These are phyloP conservation scores for Pseudocheirus occidentalis DNA, from an alignment of 2,797 vertebrate genomes.

Conservation along the genomic window DNA sequence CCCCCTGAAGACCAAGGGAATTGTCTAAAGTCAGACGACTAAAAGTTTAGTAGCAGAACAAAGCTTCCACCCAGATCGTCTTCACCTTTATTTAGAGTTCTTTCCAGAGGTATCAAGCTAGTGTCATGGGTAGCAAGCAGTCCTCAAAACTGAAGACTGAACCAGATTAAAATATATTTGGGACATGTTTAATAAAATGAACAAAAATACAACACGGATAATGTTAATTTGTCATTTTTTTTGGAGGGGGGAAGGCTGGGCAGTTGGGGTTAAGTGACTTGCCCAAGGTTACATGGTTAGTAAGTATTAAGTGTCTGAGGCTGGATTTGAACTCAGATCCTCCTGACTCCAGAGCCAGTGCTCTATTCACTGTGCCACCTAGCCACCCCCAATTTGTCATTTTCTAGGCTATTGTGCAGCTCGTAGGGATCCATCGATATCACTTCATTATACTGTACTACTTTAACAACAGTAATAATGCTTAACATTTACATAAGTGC, in stretches of 20 bases:
- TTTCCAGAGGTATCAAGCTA: not conserved
- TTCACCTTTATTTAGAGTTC: not conserved
- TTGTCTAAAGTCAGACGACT: not conserved
- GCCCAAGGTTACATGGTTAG: too few relatives aligned
- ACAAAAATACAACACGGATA: not conserved
- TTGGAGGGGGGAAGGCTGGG: too few relatives aligned
- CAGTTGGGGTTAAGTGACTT: too few relatives aligned
- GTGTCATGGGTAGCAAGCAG: not conserved
- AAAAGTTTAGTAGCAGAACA: not conserved
- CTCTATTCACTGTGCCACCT: too few relatives aligned
- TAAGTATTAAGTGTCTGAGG: too few relatives aligned
- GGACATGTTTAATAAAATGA: not conserved
- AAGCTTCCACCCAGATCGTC: not conserved
- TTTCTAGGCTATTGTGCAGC: not conserved
- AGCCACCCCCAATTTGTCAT: not conserved
- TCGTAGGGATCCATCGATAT: not conserved
- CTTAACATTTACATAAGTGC: not conserved
- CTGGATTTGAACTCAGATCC: too few relatives aligned
- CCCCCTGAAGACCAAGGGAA: not conserved
- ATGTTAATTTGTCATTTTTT: not conserved
- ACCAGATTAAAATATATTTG: not conserved
- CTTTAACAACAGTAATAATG: not conserved
- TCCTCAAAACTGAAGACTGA: not conserved
- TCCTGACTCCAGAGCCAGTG: too few relatives aligned
- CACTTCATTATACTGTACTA: not conserved